Conservation (phyloP, 2,797 vertebrate species). For the Acropternis orthonyx region DNA sequence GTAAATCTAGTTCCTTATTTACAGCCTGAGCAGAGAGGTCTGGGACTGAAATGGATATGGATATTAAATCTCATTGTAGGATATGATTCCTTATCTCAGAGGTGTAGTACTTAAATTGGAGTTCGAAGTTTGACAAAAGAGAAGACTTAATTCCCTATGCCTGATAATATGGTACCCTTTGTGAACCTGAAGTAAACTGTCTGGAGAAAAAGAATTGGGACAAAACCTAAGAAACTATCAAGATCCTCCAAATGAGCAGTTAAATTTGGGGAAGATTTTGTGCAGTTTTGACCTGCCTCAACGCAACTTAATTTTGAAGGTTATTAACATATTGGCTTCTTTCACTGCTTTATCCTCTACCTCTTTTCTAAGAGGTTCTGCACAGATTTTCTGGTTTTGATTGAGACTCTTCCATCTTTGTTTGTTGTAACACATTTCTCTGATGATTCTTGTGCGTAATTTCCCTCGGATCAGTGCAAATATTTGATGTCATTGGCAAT, state of each 20-base stretch:
- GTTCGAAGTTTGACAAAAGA: neutral
- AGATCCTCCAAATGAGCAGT: neutral
- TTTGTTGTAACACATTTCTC: slow-evolving; percentile 7
- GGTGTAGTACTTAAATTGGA: neutral
- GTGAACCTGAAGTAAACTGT: neutral
- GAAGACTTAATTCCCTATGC: neutral
- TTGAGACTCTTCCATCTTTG: neutral
- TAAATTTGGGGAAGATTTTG: neutral
- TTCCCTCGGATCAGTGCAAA: neutral
- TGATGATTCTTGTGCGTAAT: neutral
- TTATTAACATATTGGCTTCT: slow-evolving; percentile 7
- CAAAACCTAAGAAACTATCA: neutral
- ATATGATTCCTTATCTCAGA: neutral
- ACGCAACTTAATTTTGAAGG: slow-evolving; percentile 25
- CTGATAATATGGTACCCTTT: neutral
- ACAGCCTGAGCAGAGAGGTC: neutral
- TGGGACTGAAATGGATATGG: neutral
- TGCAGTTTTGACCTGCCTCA: neutral
- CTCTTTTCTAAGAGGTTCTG: slow-evolving; percentile 16
- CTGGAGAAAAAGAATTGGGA: neutral
- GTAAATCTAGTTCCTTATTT: neutral
- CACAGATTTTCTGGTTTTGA: slow-evolving; percentile 28
- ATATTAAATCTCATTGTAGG: neutral
- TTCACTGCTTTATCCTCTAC: slow-evolving; percentile 8
- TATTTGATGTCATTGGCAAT: slow-evolving; percentile 1